Conservation (phyloP, 2,797 vertebrate species). For the Malurus leucopterus region DNA sequence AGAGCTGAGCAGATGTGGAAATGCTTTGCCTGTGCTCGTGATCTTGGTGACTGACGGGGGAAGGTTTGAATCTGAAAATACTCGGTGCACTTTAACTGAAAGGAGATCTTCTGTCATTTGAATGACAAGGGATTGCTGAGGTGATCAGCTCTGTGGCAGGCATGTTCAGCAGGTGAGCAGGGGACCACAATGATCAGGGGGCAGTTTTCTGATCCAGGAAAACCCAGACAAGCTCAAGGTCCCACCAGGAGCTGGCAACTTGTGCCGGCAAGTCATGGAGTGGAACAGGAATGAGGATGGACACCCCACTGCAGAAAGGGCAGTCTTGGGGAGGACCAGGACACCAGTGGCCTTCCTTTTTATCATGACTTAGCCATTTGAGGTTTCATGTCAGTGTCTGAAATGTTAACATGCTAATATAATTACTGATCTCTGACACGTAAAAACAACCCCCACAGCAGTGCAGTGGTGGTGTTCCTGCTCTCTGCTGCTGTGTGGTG, state of each 20-base stretch:
- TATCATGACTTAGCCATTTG: neutral
- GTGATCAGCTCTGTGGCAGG: neutral
- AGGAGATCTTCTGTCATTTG: neutral
- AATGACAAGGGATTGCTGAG: neutral
- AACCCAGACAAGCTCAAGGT: neutral
- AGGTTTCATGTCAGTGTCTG: neutral
- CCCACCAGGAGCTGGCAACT: neutral
- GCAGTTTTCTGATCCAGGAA: fast-evolving
- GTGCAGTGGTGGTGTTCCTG: neutral
- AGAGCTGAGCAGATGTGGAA: neutral
- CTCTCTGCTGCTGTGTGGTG: neutral
- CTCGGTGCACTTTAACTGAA: neutral
- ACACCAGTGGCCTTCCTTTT: neutral
- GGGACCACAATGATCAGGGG: fast-evolving
- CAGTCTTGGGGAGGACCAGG: neutral
- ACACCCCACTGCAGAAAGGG: neutral
- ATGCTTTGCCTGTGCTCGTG: neutral
- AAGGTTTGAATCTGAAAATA: neutral
- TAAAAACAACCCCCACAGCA: neutral
- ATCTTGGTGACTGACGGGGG: neutral
- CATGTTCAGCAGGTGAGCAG: neutral
- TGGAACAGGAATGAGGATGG: neutral
- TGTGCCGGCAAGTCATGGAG: neutral
- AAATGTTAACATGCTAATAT: neutral
- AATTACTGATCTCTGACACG: neutral